Conservation (phyloP, 2,113 vertebrate genomes). For the Chauna torquata region DNA sequence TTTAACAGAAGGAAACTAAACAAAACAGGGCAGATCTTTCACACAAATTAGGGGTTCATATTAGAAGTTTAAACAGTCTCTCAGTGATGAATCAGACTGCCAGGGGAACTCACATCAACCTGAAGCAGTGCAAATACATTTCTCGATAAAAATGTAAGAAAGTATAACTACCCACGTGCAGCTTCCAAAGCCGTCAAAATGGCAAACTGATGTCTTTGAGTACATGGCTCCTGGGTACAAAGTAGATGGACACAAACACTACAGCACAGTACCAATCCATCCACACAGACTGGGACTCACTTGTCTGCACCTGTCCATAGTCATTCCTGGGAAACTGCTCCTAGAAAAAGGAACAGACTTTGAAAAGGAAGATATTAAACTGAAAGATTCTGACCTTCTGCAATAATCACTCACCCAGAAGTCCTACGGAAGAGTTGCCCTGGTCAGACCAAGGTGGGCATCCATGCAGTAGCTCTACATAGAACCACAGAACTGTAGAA, state of each 20-base stretch:
- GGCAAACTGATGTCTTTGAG: neutral
- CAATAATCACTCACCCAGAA: neutral
- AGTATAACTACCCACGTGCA: neutral
- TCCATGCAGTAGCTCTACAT: neutral
- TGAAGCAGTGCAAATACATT: neutral
- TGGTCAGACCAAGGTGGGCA: too few species aligned
- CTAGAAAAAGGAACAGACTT: neutral
- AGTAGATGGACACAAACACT: neutral
- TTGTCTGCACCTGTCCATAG: neutral
- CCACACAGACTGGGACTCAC: neutral
- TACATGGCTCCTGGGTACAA: neutral
- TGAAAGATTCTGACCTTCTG: neutral
- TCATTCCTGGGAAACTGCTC: neutral
- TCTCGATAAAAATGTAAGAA: neutral
- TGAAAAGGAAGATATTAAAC: neutral
- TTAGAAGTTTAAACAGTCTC: neutral
- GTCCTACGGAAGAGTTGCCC: neutral
- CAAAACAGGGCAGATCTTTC: neutral
- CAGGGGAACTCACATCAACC: neutral
- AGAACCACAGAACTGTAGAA: too few species aligned
- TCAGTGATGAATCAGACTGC: neutral
- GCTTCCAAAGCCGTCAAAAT: neutral
- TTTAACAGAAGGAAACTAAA: neutral
- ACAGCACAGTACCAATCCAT: accelerated
- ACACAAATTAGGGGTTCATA: neutral